Evolutionary conservation across 2,888 invertebrate genomes (phyloP).

Genomic region (Bhutanitis thaidina): DNA sequence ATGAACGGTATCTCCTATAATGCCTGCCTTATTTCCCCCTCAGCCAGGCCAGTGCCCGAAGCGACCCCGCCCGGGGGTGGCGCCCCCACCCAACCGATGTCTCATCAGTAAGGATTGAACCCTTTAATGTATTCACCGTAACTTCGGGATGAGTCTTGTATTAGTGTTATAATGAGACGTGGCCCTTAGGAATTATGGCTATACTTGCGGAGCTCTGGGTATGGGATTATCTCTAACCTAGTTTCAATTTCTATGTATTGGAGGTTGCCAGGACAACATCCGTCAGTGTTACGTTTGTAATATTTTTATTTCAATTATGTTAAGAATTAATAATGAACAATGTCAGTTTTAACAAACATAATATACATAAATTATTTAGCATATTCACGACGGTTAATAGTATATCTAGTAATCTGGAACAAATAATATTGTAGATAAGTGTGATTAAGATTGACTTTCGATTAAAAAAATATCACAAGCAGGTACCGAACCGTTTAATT

Average conservation of each 20-base stretch:
- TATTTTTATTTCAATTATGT: neutral
- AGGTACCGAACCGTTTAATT: neutral
- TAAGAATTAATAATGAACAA: too few relatives aligned
- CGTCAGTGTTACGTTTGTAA: slow-evolving; percentile 20
- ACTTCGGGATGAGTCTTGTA: slow-evolving; percentile 80
- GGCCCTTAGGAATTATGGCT: slow-evolving; percentile 78
- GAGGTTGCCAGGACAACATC: slow-evolving; percentile 26
- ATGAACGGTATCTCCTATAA: slow-evolving; percentile 80
- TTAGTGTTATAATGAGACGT: slow-evolving; percentile 80
- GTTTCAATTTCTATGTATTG: slow-evolving; percentile 69
- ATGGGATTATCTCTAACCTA: slow-evolving; percentile 68
- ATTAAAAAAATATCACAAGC: too few relatives aligned
- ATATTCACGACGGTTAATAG: too few relatives aligned
- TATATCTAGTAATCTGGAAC: too few relatives aligned
- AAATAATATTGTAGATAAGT: too few relatives aligned
- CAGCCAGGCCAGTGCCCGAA: slow-evolving; percentile 62
- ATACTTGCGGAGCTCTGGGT: slow-evolving; percentile 68
- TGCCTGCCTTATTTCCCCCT: slow-evolving; percentile 75
- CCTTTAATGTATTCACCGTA: slow-evolving; percentile 80
- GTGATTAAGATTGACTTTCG: too few relatives aligned
- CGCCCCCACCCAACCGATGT: slow-evolving; percentile 67
- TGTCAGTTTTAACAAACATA: too few relatives aligned
- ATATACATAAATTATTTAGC: too few relatives aligned
- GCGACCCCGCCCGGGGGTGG: slow-evolving; percentile 54
- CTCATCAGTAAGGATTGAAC: slow-evolving; percentile 80